These are phyloP conservation scores for Auanema sp. DNA, from an alignment of 2,888 invertebrate genomes.

Conservation along the genomic window DNA sequence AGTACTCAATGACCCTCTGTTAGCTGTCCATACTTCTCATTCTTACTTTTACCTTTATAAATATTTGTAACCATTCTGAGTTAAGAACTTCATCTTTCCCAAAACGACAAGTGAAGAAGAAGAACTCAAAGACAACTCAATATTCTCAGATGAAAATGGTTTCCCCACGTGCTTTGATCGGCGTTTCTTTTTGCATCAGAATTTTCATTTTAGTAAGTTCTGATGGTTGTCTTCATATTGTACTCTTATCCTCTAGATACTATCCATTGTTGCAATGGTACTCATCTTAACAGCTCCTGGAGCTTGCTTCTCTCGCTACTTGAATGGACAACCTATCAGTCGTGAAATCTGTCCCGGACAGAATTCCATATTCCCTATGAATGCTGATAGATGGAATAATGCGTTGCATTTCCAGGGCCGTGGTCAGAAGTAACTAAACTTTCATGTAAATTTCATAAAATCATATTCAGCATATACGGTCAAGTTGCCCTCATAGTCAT, in stretches of 20 bases:
- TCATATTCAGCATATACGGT: conserved; percentile 58
- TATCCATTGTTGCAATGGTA: conserved; percentile 57
- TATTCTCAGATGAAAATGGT: conserved; percentile 29
- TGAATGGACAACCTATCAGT: conserved; percentile 48
- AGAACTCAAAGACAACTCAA: too few relatives aligned
- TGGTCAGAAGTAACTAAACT: conserved; percentile 53
- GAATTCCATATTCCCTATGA: conserved; percentile 64
- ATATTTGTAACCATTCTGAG: too few relatives aligned
- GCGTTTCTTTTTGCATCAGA: conserved; percentile 54
- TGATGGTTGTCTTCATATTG: background rate
- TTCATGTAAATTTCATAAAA: background rate
- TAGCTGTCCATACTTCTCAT: too few relatives aligned
- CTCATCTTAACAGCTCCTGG: conserved; percentile 62
- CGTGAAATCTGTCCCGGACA: conserved; percentile 59
- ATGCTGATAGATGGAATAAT: conserved; percentile 62
- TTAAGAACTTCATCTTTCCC: too few relatives aligned
- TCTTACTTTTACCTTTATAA: too few relatives aligned
- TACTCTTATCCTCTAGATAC: conserved; percentile 34
- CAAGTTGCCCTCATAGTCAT: conserved; percentile 62
- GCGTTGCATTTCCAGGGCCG: conserved; percentile 62
- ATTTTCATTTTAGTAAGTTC: conserved; percentile 53
- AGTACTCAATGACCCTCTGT: too few relatives aligned
- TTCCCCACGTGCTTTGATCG: conserved; percentile 44
- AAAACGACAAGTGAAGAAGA: too few relatives aligned
- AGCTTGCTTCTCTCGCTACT: conserved; percentile 60